A percentile compares a stretch with the other conserved stretches of the same genome.
Evolutionary conservation across 2,797 vertebrate species (phyloP).

Genomic region (Anableps anableps): DNA sequence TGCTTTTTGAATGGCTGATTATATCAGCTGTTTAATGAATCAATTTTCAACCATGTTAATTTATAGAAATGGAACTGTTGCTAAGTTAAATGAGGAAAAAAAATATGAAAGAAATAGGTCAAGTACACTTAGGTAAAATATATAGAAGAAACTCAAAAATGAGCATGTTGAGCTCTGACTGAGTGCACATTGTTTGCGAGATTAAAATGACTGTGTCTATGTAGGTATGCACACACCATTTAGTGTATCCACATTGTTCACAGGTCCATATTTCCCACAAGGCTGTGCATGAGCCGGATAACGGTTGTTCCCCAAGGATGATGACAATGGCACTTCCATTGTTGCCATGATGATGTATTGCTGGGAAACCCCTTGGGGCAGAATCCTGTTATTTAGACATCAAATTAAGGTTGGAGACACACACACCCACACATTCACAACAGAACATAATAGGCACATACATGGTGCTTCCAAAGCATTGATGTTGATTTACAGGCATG

Average conservation of each 20-base stretch:
- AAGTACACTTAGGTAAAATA: background rate
- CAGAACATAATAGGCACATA: constrained; percentile 35
- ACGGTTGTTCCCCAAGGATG: constrained; percentile 61
- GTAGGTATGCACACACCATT: constrained; percentile 49
- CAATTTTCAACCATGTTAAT: constrained; percentile 56
- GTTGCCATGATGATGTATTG: constrained; percentile 75
- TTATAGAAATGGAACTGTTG: constrained; percentile 30
- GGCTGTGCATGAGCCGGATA: constrained; percentile 70
- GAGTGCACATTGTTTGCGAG: constrained; percentile 24
- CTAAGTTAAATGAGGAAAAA: constrained; percentile 4
- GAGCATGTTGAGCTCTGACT: constrained; percentile 34
- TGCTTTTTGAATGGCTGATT: background rate
- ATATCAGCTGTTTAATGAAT: background rate
- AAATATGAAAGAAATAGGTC: constrained; percentile 18
- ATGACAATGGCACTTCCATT: constrained; percentile 68
- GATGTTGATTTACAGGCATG: constrained; percentile 30
- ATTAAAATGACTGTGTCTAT: constrained; percentile 18
- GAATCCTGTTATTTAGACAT: constrained; percentile 82
- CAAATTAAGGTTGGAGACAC: constrained; percentile 76
- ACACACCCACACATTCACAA: constrained; percentile 27
- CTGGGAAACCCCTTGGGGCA: constrained; percentile 65
- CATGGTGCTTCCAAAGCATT: constrained; percentile 29
- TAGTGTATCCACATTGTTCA: constrained; percentile 54
- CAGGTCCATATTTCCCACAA: constrained; percentile 69
- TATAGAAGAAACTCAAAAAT: constrained; percentile 34